phyloP scores from a whole-genome alignment of 2,888 invertebrate genomes.

The Harpalus rufipes region DNA sequence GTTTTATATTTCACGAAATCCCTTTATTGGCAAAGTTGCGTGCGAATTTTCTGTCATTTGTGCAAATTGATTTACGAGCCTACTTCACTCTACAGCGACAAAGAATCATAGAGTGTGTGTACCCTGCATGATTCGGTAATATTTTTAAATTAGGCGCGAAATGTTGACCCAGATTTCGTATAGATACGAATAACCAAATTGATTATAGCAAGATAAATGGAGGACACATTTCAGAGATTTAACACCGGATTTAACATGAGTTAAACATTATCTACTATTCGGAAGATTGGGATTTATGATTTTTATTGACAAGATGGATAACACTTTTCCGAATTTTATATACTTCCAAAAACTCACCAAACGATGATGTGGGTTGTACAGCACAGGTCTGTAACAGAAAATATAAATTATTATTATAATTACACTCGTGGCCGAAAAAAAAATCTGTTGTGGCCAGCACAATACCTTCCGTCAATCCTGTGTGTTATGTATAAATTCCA shows the following conservation, averaged over 20 bases:
- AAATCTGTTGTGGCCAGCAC: too few relatives aligned
- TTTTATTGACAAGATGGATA: too few relatives aligned
- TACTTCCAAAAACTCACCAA: neutral
- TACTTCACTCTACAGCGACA: conserved; percentile 20
- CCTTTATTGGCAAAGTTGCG: conserved; percentile 58
- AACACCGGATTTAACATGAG: too few relatives aligned
- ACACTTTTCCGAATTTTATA: neutral
- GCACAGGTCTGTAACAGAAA: too few relatives aligned
- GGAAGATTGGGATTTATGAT: too few relatives aligned
- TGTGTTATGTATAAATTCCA: too few relatives aligned
- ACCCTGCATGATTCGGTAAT: conserved; percentile 20
- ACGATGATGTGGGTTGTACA: neutral
- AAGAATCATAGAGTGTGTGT: neutral
- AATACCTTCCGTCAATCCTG: too few relatives aligned
- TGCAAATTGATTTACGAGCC: conserved; percentile 55
- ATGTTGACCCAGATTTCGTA: conserved; percentile 3
- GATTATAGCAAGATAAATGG: conserved; percentile 19
- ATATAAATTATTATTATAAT: too few relatives aligned
- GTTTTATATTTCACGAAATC: conserved; percentile 57
- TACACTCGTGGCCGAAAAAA: too few relatives aligned
- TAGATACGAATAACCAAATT: conserved; percentile 1
- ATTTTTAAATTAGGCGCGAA: conserved; percentile 25
- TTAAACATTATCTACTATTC: too few relatives aligned
- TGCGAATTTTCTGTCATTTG: conserved; percentile 57
- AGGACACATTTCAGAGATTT: neutral